These are phyloP conservation scores for Drosophila sulfurigaster DNA, from an alignment of 1,140 invertebrate species.

Conservation along the genomic window DNA sequence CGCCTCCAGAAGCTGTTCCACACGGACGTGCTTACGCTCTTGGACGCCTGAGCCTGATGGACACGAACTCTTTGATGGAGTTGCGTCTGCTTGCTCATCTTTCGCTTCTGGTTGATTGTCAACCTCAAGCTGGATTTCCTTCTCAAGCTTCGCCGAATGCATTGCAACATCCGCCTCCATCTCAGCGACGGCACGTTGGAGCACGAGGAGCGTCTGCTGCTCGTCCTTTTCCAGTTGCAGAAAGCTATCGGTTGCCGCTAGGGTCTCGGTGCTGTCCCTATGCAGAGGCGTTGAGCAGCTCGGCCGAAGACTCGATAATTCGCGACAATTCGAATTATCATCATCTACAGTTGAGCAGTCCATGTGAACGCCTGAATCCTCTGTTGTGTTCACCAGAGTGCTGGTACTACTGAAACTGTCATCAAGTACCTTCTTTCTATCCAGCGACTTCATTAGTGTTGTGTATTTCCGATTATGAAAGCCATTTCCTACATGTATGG, in stretches of 20 bases:
- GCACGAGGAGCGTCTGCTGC: constrained; percentile 50
- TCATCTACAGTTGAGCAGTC: constrained; percentile 28
- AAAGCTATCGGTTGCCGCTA: constrained; percentile 15
- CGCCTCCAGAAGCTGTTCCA: constrained; percentile 53
- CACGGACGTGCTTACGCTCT: constrained; percentile 39
- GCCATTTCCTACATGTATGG: constrained; percentile 25
- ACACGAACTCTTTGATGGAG: background rate
- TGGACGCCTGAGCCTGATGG: background rate
- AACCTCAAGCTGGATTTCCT: constrained; percentile 16
- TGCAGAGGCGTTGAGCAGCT: constrained; percentile 2
- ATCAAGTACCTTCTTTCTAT: background rate
- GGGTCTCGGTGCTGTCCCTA: constrained; percentile 9
- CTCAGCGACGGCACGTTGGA: constrained; percentile 70
- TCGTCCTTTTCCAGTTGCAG: constrained; percentile 39
- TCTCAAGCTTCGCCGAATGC: constrained; percentile 20
- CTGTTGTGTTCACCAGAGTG: constrained; percentile 34
- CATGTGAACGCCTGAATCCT: constrained; percentile 58
- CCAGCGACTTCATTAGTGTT: constrained; percentile 8
- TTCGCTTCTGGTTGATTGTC: background rate
- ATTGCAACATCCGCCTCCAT: constrained; percentile 64
- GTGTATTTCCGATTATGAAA: constrained; percentile 48
- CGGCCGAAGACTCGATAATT: background rate
- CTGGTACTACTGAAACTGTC: constrained; percentile 30
- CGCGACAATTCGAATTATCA: constrained; percentile 7
- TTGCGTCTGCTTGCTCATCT: background rate